Conservation (phyloP, 2,888 invertebrate genomes). For the Cheilosia urbana region DNA sequence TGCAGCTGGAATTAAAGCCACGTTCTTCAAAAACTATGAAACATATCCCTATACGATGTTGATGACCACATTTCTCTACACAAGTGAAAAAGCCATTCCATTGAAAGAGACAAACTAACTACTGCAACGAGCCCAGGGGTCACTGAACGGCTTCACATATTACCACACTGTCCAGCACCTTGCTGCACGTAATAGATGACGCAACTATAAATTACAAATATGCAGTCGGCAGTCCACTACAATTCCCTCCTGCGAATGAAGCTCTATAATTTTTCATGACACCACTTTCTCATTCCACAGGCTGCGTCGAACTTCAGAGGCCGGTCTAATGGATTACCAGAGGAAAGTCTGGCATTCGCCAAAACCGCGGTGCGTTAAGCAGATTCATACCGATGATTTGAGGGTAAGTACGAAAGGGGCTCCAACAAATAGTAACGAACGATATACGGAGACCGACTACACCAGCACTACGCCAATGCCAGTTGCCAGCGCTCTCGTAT, state of each 20-base stretch:
- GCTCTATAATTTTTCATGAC: conserved; percentile 38
- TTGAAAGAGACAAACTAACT: background rate
- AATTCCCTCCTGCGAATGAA: conserved; percentile 10
- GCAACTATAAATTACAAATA: conserved; percentile 50
- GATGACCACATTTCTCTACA: too few species aligned
- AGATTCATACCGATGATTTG: conserved; percentile 82
- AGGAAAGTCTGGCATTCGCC: conserved; percentile 86
- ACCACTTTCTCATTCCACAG: conserved; percentile 80
- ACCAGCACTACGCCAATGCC: background rate
- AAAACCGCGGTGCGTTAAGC: conserved; percentile 86
- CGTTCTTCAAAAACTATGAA: too few species aligned
- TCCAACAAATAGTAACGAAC: background rate
- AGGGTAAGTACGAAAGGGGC: conserved; percentile 78
- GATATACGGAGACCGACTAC: background rate
- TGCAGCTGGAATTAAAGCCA: too few species aligned
- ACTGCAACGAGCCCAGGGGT: background rate
- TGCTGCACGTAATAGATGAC: conserved; percentile 11
- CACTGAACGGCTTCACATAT: conserved; percentile 10
- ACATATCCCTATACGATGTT: too few species aligned
- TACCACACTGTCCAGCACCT: background rate
- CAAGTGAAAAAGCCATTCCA: too few species aligned
- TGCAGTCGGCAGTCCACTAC: conserved; percentile 14
- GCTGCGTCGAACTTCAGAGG: conserved; percentile 86
- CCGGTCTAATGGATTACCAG: conserved; percentile 86
- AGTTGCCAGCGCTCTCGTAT: conserved; percentile 1